Evolutionary conservation across 2,113 vertebrate species (phyloP), one percentile per base, ranked within the genome.

Genomic region (Chloropsis cyanopogon): DNA sequence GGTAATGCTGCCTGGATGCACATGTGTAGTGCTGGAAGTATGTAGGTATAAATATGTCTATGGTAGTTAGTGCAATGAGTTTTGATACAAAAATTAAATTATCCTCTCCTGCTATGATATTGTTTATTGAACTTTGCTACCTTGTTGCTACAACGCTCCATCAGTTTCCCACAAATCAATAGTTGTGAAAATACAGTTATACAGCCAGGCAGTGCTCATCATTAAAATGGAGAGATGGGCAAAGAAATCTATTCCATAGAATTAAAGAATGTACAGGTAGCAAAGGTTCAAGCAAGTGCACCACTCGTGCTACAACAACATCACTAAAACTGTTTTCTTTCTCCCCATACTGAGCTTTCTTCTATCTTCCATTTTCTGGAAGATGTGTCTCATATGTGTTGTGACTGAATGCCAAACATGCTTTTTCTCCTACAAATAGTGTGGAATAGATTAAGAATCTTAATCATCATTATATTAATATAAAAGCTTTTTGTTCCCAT

Each of bases 401-500:
- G 29, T 44, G 49, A 13, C 49, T 92, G 44, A 86, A 84, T 82
- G 42, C 78, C 60, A 77, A 44, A 66, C 8, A 44, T 26, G 28
- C 64, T 63, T 78, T 61, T 94, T 91, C 33, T 50, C 44, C 94
- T 60, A 53, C 69, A 49, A 81, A 72, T 68, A 52, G 14, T 54
- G 37, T 6, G 12, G 68, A 95, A 93, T 79, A 76, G 61, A 17
- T 64, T 86, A 81, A 91, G 63, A 71, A 21, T 78, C 46, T 91
- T 88, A 91, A 92, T 80, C 26, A 75, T 81, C 11, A 54, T 83
- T 77, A 86, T 80, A 86, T 56, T 93, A 85, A 78, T 85, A 61
- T 35, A 68, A 93, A 89, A 97, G 19, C 31, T 93, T 78, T 95
- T 93, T 59, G 33, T 88, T 94, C n/a, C 69, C n/a, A 35, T 92